Evolutionary conservation across 2,113 vertebrate species (phyloP), one percentile per base, ranked within the genome.

Genomic region (Malurus melanocephalus): DNA sequence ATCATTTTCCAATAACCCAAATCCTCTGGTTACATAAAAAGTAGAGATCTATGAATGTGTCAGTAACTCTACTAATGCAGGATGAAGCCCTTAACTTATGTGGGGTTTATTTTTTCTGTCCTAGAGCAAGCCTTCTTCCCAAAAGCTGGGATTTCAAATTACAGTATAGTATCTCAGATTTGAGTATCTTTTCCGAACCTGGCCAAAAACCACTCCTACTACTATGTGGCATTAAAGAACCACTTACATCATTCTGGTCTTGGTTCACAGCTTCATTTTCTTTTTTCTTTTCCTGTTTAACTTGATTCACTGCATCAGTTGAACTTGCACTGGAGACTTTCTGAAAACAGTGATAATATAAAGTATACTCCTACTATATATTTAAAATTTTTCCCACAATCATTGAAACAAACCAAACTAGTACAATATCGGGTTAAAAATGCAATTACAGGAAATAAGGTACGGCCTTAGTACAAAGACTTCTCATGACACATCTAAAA

Each of bases 231-330:
- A 71, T 24, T 69, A 68, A 83, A 35, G 6, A 57, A 40, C 16
- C 15, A 83, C 92, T 93, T 90, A 99, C 98, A 95, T 98, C 92
- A 27, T 84, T 93, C 16, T 13, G 17, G 19, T 79, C 69, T 27
- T 16, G 88, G 10, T 65, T 83, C 45, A 65, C 88, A 83, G 56
- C 66, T 81, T 84, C 77, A 9, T 48, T 86, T 90, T 93, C 97
- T 6, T 92, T 88, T 66, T 93, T 95, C 66, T 96, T 92, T 48
- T 98, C 94, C 69, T 96, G 94, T 95, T 96, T 96, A 61, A 93
- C 90, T 51, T 77, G 86, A 53, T 56, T 69, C 71, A 49, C 87
- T 6, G 19, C 32, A 51, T 23, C 76, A 59, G 14, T 0, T 59
- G 73, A 74, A 53, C 68, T 90, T 46, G 55, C 67, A 80, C 9